A percentile compares a stretch with the other conserved stretches of the same genome.
Evolutionary conservation across 2,888 invertebrate genomes (phyloP).

Genomic region (Parnassius mnemosyne): DNA sequence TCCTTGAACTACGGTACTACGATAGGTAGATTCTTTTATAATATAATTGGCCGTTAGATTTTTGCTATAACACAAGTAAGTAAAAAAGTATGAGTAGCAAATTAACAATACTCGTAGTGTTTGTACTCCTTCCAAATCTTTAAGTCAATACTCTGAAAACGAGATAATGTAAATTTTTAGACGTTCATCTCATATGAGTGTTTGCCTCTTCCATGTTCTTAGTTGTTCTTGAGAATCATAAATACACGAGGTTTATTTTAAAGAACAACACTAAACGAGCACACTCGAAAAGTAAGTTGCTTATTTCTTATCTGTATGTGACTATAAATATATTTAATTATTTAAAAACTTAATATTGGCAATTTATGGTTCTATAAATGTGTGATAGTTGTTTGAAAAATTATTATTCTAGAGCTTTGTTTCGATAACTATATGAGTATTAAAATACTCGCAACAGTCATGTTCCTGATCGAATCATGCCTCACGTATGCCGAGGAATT

Average conservation of each 20-base stretch:
- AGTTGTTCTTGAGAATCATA: slow-evolving; percentile 42
- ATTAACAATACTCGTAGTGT: slow-evolving; percentile 15
- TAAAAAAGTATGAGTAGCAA: slow-evolving; percentile 17
- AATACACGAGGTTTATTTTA: slow-evolving; percentile 42
- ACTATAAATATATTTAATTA: no score
- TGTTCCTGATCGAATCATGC: slow-evolving; percentile 61
- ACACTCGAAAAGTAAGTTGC: slow-evolving; percentile 33
- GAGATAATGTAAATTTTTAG: slow-evolving; percentile 53
- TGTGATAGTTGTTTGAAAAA: no score
- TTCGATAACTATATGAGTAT: slow-evolving; percentile 9
- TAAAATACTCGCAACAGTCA: slow-evolving; percentile 52
- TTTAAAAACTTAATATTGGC: no score
- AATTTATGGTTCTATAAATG: no score
- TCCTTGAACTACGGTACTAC: no score
- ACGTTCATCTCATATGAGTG: slow-evolving; percentile 42
- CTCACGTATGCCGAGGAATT: slow-evolving; percentile 66
- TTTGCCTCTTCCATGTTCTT: slow-evolving; percentile 46
- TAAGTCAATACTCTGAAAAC: slow-evolving; percentile 54
- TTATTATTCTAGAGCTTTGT: no score
- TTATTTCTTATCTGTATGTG: no score
- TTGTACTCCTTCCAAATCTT: slow-evolving; percentile 46
- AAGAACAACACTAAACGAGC: slow-evolving; percentile 46
- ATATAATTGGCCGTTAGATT: background rate
- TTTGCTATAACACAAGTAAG: background rate
- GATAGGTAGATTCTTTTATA: no score